phyloP scores from a whole-genome alignment of 2,888 invertebrate species.

The Nemotelus pantherinus region DNA sequence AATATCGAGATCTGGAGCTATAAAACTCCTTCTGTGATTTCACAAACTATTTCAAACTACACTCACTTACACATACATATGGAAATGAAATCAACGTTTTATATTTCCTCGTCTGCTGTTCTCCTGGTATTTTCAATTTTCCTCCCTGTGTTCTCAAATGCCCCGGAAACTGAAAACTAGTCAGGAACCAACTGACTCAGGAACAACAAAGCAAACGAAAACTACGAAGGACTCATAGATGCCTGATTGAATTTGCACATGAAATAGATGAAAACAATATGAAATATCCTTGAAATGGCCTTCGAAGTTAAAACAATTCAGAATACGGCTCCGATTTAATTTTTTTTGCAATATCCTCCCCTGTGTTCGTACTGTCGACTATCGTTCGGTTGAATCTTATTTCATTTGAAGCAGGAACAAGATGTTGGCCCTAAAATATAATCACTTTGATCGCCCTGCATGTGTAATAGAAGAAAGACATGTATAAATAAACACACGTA shows the following conservation, averaged over 20 bases:
- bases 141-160: not conserved
- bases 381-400: not conserved
- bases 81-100: not conserved
- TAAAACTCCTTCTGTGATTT: no score
- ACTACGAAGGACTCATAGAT: not conserved
- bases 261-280: slow-evolving; percentile 16
- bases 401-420: not conserved
- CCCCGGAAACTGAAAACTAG: not conserved
- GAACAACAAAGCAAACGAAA: not conserved
- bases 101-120: not conserved
- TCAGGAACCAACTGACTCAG: not conserved
- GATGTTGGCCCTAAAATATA: no score
- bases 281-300: slow-evolving; percentile 16
- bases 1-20: no score
- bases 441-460: no score
- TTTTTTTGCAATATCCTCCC: not conserved
- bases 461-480: no score
- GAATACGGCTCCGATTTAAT: not conserved
- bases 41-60: not conserved
- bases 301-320: not conserved
- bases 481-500: no score
- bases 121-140: not conserved
- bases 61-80: not conserved
- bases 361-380: not conserved
- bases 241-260: slow-evolving; percentile 5